phyloP scores from a whole-genome alignment of 2,888 invertebrate genomes.

The Heliconius erato region DNA sequence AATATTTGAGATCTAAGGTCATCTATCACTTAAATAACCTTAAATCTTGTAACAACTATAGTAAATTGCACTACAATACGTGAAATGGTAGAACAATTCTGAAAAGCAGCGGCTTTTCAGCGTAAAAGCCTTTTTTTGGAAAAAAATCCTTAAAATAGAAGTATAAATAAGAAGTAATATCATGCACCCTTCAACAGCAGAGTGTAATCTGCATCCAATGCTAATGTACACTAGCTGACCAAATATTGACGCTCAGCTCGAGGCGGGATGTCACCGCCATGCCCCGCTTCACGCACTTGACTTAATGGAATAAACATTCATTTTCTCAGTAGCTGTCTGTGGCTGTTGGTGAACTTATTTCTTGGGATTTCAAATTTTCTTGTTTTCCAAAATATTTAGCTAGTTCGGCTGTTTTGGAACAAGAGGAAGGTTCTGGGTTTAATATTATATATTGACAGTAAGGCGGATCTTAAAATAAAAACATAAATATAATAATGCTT shows the following conservation, averaged over 20 bases:
- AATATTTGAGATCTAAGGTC: too few relatives aligned
- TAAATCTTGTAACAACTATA: too few relatives aligned
- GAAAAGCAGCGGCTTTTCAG: background rate
- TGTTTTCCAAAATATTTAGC: background rate
- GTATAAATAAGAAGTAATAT: slow-evolving; percentile 58
- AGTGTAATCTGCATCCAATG: slow-evolving; percentile 73
- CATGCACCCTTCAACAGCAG: slow-evolving; percentile 73
- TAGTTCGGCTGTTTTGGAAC: background rate
- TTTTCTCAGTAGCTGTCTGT: slow-evolving; percentile 44
- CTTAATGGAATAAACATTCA: slow-evolving; percentile 73
- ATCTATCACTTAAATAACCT: too few relatives aligned
- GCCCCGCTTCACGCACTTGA: slow-evolving; percentile 64
- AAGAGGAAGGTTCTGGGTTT: background rate
- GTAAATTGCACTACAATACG: background rate
- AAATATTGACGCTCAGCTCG: slow-evolving; percentile 80
- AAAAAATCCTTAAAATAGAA: slow-evolving; percentile 21
- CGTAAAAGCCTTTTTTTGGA: background rate
- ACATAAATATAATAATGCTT: background rate
- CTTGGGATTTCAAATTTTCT: background rate
- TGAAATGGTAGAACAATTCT: background rate
- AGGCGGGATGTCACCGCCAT: slow-evolving; percentile 77
- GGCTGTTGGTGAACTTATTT: slow-evolving; percentile 18
- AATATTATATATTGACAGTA: background rate
- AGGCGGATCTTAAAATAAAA: background rate
- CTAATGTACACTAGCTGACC: slow-evolving; percentile 74